Base-by-base conservation (phyloP, 2,888 invertebrate genomes). In the Cryptophagus acutangulus region DNA sequence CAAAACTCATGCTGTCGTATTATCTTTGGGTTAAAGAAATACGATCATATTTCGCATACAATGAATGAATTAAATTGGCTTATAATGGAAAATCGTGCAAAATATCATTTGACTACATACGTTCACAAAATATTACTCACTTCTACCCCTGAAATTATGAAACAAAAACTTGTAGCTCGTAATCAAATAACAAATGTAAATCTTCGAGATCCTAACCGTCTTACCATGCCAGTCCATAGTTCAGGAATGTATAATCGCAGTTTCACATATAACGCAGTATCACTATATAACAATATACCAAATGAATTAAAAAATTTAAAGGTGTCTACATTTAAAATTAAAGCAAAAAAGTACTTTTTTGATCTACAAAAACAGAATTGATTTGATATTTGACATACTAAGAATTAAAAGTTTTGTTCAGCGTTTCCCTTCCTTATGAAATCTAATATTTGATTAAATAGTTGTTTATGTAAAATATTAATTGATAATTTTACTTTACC, bases 21-120 rank as follows among this genome's bases (percentile, higher is more conserved):
- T 36, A 35, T 38, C 6, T 38, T 36, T 14, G 17, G 17, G 17
- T 12, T 38, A 8, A 33, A 34, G 13, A 38, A 38, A 13, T 38
- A 14, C 12, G 38, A 38, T 20, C 31, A 16, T n/a, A 16, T 38
- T 6, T 38, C 38, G 5, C 31, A 31, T 4, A 31, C 12, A 31
- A 17, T 31, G 9, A 31, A 14, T 16, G 31, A 31, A 31, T 5
- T 31, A 4, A 16, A 14, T 5, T 31, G 31, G 31, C n/a, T 31
- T 3, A 31, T 3, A 14, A 31, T 31, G 31, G 31, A 31, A n/a
- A 31, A 31, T 31, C 3, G 31, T 3, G n/a, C 3, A n/a, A 31
- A 5, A 31, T n/a, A 8, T n/a, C 31, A 31, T 17, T 17, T 31
- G n/a, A 4, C 3, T 16, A 31, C 15, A 6, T 5, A 8, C 17